phyloP scores from a whole-genome alignment of 1,140 invertebrate species.

The Pteromalus puparum region DNA sequence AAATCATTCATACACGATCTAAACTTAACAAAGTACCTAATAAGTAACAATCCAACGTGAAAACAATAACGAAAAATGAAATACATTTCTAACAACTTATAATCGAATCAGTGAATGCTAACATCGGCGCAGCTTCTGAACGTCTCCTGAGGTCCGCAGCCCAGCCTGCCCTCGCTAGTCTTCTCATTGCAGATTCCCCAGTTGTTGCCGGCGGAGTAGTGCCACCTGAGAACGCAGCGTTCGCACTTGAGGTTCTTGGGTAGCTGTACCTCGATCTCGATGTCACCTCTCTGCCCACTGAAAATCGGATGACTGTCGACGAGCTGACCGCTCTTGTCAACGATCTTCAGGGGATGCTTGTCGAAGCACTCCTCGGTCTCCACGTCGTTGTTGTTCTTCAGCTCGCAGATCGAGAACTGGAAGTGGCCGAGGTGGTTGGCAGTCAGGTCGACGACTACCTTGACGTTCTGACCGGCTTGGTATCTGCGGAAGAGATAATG shows the following conservation, averaged over 20 bases:
- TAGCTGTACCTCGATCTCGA: conserved; percentile 45
- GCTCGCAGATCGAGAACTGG: conserved; percentile 77
- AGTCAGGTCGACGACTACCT: conserved; percentile 82
- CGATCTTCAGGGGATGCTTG: conserved; percentile 78
- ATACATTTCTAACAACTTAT: no score
- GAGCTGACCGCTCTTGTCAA: conserved; percentile 68
- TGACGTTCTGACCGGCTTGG: conserved; percentile 54
- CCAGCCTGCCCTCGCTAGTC: conserved; percentile 64
- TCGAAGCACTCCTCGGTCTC: conserved; percentile 80
- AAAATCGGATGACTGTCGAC: conserved; percentile 55
- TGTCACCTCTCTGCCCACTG: conserved; percentile 27
- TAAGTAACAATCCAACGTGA: no score
- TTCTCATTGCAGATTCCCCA: conserved; percentile 77
- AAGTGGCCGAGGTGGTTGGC: conserved; percentile 83
- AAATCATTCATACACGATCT: no score
- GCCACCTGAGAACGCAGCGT: conserved; percentile 82
- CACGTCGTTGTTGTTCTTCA: conserved; percentile 68
- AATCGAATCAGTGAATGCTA: conserved; percentile 69
- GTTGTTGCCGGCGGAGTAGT: conserved; percentile 78
- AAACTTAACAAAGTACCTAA: no score
- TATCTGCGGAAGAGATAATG: conserved; percentile 52
- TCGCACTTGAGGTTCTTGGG: conserved; percentile 74
- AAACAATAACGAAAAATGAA: no score
- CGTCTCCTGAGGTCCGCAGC: conserved; percentile 80
- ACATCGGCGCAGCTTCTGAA: conserved; percentile 83